Conservation (phyloP, 2,113 vertebrate genomes). For the Butorides virescens region DNA sequence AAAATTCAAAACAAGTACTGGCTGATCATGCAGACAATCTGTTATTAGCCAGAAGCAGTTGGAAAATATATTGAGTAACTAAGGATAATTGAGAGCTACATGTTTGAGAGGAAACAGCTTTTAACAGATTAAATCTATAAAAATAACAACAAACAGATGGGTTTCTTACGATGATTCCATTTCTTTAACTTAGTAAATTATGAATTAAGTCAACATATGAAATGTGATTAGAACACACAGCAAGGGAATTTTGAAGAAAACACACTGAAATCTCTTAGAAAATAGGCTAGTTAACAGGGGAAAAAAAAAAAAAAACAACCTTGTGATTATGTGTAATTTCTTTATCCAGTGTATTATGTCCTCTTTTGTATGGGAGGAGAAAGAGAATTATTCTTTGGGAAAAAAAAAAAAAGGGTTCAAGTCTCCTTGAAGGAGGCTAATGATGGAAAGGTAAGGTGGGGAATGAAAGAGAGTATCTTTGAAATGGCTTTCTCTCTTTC, state of each 20-base stretch:
- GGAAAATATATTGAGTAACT: conserved; percentile 65
- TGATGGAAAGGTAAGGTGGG: background rate
- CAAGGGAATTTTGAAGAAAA: conserved; percentile 1
- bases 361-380: background rate
- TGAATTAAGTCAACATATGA: conserved; percentile 18
- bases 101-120: conserved; percentile 54
- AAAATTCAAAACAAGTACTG: conserved; percentile 1
- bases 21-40: conserved; percentile 48
- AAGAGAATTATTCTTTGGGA: background rate
- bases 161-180: background rate
- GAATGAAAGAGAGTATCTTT: background rate
- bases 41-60: conserved; percentile 65
- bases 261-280: background rate
- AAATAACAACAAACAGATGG: conserved; percentile 50
- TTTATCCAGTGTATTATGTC: background rate
- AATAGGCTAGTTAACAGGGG: background rate
- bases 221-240: conserved; percentile 1
- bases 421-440: background rate
- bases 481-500: background rate
- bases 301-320: background rate
- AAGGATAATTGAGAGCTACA: conserved; percentile 68
- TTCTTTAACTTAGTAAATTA: background rate
- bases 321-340: background rate
- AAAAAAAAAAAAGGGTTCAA: background rate
- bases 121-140: conserved; percentile 57